Evolutionary conservation across 2,113 vertebrate species (phyloP), one percentile per base, ranked within the genome.

Genomic region (Lamprotornis superbus): DNA sequence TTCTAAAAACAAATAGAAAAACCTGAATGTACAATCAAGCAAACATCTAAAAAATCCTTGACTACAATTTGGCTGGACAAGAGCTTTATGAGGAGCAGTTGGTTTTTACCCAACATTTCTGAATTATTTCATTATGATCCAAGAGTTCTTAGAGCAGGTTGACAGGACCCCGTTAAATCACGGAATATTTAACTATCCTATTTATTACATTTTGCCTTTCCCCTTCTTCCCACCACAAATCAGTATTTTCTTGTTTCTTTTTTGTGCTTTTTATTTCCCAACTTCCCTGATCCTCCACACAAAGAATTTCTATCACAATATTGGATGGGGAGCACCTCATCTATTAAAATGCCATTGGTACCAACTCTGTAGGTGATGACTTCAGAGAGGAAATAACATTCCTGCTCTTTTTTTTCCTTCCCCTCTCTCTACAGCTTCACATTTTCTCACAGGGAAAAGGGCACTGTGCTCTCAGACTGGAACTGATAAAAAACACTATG

Each of bases 341-440:
- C 79, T 79, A 74, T 94, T 95, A 95, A 96, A 94, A 88, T 80
- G 59, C 71, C 83, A 92, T 56, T 77, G 17, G 49, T 60, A 93
- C 71, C 82, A 60, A 61, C 52, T 79, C 55, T 46, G 59, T 35
- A 67, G 67, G 19, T 87, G 73, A 90, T 65, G 59, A 39, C 33
- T 94, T 77, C 46, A 15, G 75, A 91, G n/a, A 94, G 44, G 49
- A 93, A 93, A 87, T 65, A 81, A 82, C 55, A 56, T 35, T 52
- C 44, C 39, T 82, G 52, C 17, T 47, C 31, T 22, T n/a, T 49
- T 40, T 47, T 49, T 22, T 9, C 12, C 12, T 23, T 4, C 8
- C 17, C 20, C 19, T 42, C 50, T 19, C 64, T 90, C 44, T 53
- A 46, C 42, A 76, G 78, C 47, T 60, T 89, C 77, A 73, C 11